A percentile compares a stretch with the other conserved stretches of the same genome.
These are phyloP conservation scores for Naja naja DNA, from an alignment of 2,113 vertebrate genomes.

Conservation along the genomic window DNA sequence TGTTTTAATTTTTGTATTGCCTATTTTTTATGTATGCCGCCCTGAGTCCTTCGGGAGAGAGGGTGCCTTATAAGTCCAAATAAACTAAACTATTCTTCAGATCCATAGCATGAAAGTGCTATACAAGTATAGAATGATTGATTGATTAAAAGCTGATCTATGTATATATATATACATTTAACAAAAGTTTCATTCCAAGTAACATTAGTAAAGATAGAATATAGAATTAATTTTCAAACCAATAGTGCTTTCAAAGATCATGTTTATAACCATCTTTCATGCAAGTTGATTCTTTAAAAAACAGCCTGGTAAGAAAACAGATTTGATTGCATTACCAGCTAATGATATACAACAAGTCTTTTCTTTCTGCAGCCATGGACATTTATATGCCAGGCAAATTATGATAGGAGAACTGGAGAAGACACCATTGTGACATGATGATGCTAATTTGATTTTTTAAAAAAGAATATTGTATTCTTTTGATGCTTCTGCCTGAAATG, in stretches of 20 bases:
- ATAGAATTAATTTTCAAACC: not conserved
- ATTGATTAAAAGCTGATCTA: constrained; percentile 56
- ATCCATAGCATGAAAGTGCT: constrained; percentile 28
- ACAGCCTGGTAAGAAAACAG: constrained; percentile 51
- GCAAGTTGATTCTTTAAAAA: constrained; percentile 47
- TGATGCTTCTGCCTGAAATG: not conserved
- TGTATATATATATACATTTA: not conserved
- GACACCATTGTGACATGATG: not conserved
- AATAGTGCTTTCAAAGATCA: constrained; percentile 20
- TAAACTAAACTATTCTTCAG: constrained; percentile 39
- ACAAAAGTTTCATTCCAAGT: not conserved
- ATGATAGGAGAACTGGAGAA: not conserved
- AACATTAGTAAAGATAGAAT: not conserved
- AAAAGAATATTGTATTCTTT: not conserved
- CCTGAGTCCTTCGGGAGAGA: too few relatives aligned
- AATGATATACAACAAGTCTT: constrained; percentile 47
- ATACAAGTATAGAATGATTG: constrained; percentile 47
- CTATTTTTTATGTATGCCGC: too few relatives aligned
- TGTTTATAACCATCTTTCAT: not conserved
- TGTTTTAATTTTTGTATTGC: too few relatives aligned
- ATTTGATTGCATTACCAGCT: constrained; percentile 40
- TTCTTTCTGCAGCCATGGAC: not conserved
- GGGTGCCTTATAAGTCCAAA: too few relatives aligned
- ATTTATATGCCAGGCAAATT: not conserved
- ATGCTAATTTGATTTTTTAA: not conserved